Conservation (phyloP, 2,797 vertebrate species). For the Eulemur rubriventer region DNA sequence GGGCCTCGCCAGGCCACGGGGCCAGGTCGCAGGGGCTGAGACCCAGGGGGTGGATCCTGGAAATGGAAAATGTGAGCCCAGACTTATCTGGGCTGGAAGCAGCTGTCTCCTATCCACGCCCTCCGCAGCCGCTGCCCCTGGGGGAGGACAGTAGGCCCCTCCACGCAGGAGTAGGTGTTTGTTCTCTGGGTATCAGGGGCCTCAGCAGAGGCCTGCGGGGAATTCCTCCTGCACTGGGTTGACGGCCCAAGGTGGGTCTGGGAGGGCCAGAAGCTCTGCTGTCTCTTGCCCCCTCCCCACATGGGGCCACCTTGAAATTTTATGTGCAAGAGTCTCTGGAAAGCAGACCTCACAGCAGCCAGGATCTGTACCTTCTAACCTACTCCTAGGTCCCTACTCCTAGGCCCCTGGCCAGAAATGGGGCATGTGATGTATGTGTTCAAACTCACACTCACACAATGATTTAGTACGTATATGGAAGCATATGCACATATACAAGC, state of each 20-base stretch:
- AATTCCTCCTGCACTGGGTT: neutral
- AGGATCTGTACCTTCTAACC: neutral
- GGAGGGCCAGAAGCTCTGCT: neutral
- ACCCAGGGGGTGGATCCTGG: slow-evolving; percentile 10
- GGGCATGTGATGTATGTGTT: too few relatives aligned
- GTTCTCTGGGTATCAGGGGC: neutral
- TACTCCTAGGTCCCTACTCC: neutral
- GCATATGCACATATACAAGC: neutral
- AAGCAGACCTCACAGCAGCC: neutral
- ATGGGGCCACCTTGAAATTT: neutral
- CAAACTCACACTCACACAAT: neutral
- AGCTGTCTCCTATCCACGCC: slow-evolving; percentile 48
- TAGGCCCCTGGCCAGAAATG: neutral
- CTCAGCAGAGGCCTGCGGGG: neutral
- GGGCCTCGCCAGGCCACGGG: neutral
- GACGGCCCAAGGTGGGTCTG: neutral
- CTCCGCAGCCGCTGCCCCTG: neutral
- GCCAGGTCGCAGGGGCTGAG: neutral
- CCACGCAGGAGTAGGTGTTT: neutral
- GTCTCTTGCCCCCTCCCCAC: neutral
- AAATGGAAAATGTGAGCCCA: slow-evolving; percentile 71
- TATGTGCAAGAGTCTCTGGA: neutral
- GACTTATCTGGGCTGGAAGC: slow-evolving; percentile 68
- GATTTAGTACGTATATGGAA: neutral
- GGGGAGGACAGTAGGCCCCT: neutral